phyloP scores from a whole-genome alignment of 2,888 invertebrate species.

The Heterodera filipjevi region DNA sequence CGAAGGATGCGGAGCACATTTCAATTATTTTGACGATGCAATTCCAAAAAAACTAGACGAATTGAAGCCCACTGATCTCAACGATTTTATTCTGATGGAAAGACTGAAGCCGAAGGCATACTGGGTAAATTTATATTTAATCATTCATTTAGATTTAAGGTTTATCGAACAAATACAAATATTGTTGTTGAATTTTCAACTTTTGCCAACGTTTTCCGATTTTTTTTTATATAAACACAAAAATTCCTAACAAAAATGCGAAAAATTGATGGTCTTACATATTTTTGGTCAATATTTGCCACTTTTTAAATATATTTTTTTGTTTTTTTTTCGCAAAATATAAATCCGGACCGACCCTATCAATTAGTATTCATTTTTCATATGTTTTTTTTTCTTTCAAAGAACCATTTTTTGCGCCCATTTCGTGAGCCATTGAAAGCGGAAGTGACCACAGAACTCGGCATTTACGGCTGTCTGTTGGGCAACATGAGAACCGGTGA shows the following conservation, averaged over 20 bases:
- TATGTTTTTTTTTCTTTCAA: too few relatives aligned
- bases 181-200: too few relatives aligned
- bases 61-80: conserved; percentile 34
- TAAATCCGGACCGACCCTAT: too few relatives aligned
- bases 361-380: too few relatives aligned
- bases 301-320: conserved; percentile 12
- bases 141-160: too few relatives aligned
- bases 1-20: conserved; percentile 85
- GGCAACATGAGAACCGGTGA: not conserved
- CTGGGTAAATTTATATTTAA: conserved; percentile 40
- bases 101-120: conserved; percentile 55
- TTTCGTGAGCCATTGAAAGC: conserved; percentile 10
- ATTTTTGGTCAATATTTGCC: not conserved
- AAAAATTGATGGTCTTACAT: too few relatives aligned
- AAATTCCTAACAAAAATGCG: too few relatives aligned
- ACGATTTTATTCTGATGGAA: conserved; percentile 55
- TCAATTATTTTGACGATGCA: conserved; percentile 78
- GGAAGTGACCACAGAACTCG: not conserved
- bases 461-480: not conserved
- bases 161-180: too few relatives aligned
- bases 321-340: too few relatives aligned
- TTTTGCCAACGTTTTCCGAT: too few relatives aligned
- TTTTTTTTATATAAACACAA: not conserved
- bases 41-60: conserved; percentile 39
- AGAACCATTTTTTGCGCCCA: not conserved